Base-by-base conservation (phyloP, 2,888 invertebrate species). In the Exephanes ischioxanthus region DNA sequence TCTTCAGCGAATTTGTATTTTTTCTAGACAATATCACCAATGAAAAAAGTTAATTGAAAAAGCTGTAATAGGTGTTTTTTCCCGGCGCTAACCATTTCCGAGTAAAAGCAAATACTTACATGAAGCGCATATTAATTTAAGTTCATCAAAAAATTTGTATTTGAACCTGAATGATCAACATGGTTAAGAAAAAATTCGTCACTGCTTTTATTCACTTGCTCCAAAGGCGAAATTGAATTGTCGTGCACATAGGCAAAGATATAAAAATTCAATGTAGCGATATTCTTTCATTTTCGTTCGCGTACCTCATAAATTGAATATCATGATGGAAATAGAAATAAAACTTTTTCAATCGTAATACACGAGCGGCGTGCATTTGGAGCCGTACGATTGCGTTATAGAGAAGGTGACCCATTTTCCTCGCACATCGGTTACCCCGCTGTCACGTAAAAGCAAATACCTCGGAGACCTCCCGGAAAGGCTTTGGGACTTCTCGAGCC, bases 391-490 rank as follows among this genome's bases (percentile, higher is more conserved):
- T 77, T 68, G 67, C 41, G 63, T 77, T 73, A 55, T 81, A 48
- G 63, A 48, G 63, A 45, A 9, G 37, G 26, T 81, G 80, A 81
- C 80, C 84, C 55, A 84, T 84, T 58, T 80, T 81, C 70, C n/a
- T 37, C 19, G 66, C 51, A 22, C 84, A 77, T 80, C 66, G 61
- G 48, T 77, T 58, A 66, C 26, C n/a, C 58, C 45, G 22, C 67
- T 76, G 72, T 76, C 80, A 82, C 70, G 77, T 70, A 78, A 79
- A 81, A 83, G 61, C 66, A 72, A 82, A 80, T 72, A 82, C 85
- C 70, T 67, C 71, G 26, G 84, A 70, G 85, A 85, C 75, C 82
- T 78, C 22, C 33, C 53, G 55, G 26, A 66, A 72, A 70, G 76
- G 48, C 82, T 82, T 86, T 33, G 73, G 58, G 76, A 58, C 55